phyloP scores from a whole-genome alignment of 2,113 vertebrate species.

The Haplotaxodon microlepis region DNA sequence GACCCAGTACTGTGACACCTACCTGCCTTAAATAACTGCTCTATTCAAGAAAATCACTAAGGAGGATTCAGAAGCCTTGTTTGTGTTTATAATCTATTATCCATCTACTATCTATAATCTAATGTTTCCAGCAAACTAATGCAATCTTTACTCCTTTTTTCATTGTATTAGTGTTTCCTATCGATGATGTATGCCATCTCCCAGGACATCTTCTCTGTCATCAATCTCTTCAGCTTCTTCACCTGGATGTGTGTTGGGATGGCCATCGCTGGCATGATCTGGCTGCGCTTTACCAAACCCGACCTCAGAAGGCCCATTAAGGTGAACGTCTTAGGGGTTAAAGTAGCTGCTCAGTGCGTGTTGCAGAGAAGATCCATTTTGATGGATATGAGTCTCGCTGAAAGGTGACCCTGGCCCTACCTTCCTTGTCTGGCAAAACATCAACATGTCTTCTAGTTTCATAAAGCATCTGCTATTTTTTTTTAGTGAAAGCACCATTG shows the following conservation, averaged over 20 bases:
- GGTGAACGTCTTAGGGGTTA: slow-evolving; percentile 21
- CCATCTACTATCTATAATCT: background rate
- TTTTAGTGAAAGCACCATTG: slow-evolving; percentile 24
- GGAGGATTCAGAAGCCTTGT: background rate
- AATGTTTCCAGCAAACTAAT: background rate
- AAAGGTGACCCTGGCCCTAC: background rate
- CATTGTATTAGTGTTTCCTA: slow-evolving; percentile 54
- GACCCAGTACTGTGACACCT: background rate
- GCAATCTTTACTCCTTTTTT: background rate
- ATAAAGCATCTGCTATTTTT: background rate
- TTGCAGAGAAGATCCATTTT: background rate
- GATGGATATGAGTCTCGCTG: background rate
- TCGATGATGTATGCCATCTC: slow-evolving; percentile 71
- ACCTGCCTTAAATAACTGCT: background rate
- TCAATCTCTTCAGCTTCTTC: slow-evolving; percentile 75
- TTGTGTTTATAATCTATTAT: background rate
- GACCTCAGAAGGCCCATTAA: slow-evolving; percentile 65
- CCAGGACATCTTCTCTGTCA: slow-evolving; percentile 71
- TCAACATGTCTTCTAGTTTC: slow-evolving; percentile 8
- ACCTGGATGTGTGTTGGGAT: slow-evolving; percentile 72
- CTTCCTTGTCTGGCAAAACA: slow-evolving; percentile 3
- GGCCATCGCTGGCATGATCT: slow-evolving; percentile 68
- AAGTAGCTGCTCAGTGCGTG: background rate
- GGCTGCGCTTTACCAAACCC: slow-evolving; percentile 64
- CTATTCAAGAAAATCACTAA: background rate